Base-by-base conservation (phyloP, 2,797 vertebrate genomes). In the Choloepus didactylus region DNA sequence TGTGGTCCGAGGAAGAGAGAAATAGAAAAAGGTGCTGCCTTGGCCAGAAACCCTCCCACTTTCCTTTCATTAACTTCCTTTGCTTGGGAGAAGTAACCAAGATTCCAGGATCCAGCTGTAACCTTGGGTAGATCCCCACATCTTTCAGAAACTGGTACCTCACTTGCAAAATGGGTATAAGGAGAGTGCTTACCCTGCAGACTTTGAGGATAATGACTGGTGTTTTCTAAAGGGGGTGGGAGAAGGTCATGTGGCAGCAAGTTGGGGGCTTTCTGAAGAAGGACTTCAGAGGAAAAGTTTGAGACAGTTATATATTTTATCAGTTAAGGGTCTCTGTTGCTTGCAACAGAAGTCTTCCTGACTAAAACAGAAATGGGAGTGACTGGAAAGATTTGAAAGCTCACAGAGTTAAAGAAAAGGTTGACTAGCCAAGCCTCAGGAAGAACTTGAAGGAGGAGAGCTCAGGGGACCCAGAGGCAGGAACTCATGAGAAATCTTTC, bases 361-460 rank as follows among this genome's bases (percentile, higher is more conserved):
- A 46, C 79, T 90, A 60, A 91, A 90, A 94, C 66, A 91, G 54
- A 76, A 25, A 44, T 59, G n/a, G 72, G 56, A 51, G 38, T 59
- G 9, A 81, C 27, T 44, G 29, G 29, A 91, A 93, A n/a, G 46
- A 41, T 88, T 35, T 87, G 51, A 80, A 0, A 5, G 51, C 70
- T 80, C 83, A 59, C 23, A 79, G 54, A 70, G 23, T 54, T 72
- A 46, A 88, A 91, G 82, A 21, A n/a, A 91, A 97, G 88, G 35
- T 25, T 85, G 46, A 85, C 62, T 6, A 85, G 54, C 27, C 44
- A 75, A 82, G 15, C 7, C 60, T 69, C 38, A 56, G 46, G 9
- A 93, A 76, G 19, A 29, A 56, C 31, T 25, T 44, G 11, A 87
- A 89, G 9, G 56, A 70, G 44, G 31, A 62, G n/a, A 66, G 19